Evolutionary conservation across 1,140 invertebrate genomes (phyloP).

Genomic region (Drosophila sturtevanti): DNA sequence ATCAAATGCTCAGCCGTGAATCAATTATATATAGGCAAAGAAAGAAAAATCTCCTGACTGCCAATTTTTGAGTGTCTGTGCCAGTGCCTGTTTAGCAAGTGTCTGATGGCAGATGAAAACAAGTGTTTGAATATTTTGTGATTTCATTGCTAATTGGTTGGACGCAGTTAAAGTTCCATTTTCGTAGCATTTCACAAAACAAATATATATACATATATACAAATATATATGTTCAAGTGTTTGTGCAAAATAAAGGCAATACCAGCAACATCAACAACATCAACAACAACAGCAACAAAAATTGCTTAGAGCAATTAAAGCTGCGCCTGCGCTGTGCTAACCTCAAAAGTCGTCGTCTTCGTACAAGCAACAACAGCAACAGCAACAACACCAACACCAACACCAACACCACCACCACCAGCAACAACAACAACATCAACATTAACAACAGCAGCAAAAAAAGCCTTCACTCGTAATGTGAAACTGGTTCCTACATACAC

Average conservation of each 20-base stretch:
- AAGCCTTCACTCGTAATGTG: slow-evolving; percentile 72
- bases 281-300: slow-evolving; percentile 30
- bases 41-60: neutral
- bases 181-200: neutral
- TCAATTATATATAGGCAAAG: slow-evolving; percentile 10
- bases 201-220: neutral
- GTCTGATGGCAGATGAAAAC: slow-evolving; percentile 31
- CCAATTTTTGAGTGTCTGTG: neutral
- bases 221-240: slow-evolving; percentile 53
- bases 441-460: slow-evolving; percentile 33
- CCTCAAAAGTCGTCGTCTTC: slow-evolving; percentile 51
- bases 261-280: slow-evolving; percentile 35
- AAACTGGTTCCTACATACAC: slow-evolving; percentile 69
- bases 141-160: slow-evolving; percentile 70
- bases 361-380: slow-evolving; percentile 15
- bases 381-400: slow-evolving; percentile 16
- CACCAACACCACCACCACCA: slow-evolving; percentile 9
- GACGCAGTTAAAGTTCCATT: neutral
- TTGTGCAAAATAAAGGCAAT: slow-evolving; percentile 54
- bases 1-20: slow-evolving; percentile 46
- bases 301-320: slow-evolving; percentile 58
- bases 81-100: slow-evolving; percentile 47
- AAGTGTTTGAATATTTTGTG: slow-evolving; percentile 50
- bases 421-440: slow-evolving; percentile 39
- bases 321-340: slow-evolving; percentile 74